Conservation (phyloP, 1,140 invertebrate genomes). For the Plodia interpunctella region DNA sequence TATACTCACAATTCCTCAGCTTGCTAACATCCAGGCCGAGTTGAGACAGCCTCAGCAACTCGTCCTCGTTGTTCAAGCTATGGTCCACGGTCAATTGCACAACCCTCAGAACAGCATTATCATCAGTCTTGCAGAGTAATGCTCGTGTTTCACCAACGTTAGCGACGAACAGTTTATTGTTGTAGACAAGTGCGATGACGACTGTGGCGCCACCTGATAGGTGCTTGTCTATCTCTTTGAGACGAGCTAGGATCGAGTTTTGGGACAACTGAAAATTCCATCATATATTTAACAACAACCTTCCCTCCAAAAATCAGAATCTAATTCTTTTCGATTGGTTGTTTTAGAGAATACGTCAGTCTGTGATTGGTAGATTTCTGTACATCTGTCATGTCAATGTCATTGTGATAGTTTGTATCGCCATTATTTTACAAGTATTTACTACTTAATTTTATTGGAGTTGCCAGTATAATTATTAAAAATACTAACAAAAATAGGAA, state of each 20-base stretch:
- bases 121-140: slow-evolving; percentile 88
- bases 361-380: too few species aligned
- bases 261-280: slow-evolving; percentile 64
- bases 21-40: slow-evolving; percentile 83
- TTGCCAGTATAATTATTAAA: too few species aligned
- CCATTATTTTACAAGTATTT: too few species aligned
- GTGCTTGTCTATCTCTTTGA: slow-evolving; percentile 81
- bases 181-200: slow-evolving; percentile 86
- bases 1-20: slow-evolving; percentile 78
- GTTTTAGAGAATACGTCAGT: too few species aligned
- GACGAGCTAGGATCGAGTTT: slow-evolving; percentile 80
- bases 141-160: slow-evolving; percentile 90
- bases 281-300: too few species aligned
- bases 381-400: too few species aligned
- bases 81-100: slow-evolving; percentile 90
- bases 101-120: slow-evolving; percentile 87
- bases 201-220: slow-evolving; percentile 87
- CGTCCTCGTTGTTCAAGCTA: slow-evolving; percentile 90
- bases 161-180: slow-evolving; percentile 87
- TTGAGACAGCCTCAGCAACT: slow-evolving; percentile 84
- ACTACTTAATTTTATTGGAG: too few species aligned
- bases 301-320: too few species aligned
- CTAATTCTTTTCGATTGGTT: too few species aligned
- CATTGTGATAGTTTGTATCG: too few species aligned
- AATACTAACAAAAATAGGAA: too few species aligned